Evolutionary conservation across 1,140 invertebrate genomes (phyloP), one percentile per base, ranked within the genome.

Genomic region (Thaumatotibia leucotreta): DNA sequence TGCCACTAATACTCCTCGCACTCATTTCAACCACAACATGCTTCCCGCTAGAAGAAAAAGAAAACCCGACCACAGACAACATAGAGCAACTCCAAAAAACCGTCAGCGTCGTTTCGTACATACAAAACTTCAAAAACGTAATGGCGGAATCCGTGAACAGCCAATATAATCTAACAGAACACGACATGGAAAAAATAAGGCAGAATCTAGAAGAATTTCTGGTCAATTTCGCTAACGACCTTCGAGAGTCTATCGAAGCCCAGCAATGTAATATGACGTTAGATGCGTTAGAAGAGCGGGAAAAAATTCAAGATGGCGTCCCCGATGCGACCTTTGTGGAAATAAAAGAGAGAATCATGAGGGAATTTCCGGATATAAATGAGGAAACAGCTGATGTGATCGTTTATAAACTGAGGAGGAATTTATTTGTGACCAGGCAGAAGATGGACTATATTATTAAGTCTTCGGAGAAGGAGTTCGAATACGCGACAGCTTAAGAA

Each of bases 241-340:
- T 82, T 1, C 73, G 67, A 63, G 68, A 80, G 11, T 67, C 78
- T 2, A 64, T 75, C 4, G 68, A 72, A 6, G 71, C 63, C 2
- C 50, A 63, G 6, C 39, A 71, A 2, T 54, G 58, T 3, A 49
- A 39, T 1, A 70, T 33, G 22, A 66, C 29, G 17, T 52, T 58
- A 49, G 33, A 63, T 66, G 4, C 17, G 14, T n/a, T n/a, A n/a
- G n/a, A 45, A 14, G 63, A 64, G 50, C 14, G 49, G 3, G 29
- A 73, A 17, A 54, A 68, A 17, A 54, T 80, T 8, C 32, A 76
- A 10, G 80, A 82, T 64, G 76, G 73, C n/a, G 27, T 80, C 14
- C 68, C 72, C 0, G 72, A 82, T 58, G 63, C 65, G 6, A 79
- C 72, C 6, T 80, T 80, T 45, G 70, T 72, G 11, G 72, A 75